Evolutionary conservation across 1,140 invertebrate genomes (phyloP).

Genomic region (Caerostris darwini): DNA sequence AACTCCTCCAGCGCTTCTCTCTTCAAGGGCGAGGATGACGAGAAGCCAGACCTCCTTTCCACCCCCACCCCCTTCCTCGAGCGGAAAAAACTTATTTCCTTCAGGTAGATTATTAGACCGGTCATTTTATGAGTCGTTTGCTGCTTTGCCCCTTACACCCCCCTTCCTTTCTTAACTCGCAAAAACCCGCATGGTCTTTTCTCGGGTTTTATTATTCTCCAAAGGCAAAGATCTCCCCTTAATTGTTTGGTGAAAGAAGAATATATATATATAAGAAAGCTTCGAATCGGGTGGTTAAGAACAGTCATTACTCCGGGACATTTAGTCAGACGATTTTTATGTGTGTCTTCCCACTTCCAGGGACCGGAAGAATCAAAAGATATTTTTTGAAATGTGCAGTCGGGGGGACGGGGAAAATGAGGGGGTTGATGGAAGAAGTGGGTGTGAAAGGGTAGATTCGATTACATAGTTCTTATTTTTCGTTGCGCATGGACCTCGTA

Average conservation of each 20-base stretch:
- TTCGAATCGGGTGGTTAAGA: slow-evolving; percentile 6
- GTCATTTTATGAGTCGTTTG: slow-evolving; percentile 63
- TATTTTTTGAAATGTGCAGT: neutral
- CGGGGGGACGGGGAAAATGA: slow-evolving; percentile 11
- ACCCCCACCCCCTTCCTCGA: slow-evolving; percentile 12
- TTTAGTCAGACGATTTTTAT: neutral
- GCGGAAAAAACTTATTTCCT: slow-evolving; percentile 44
- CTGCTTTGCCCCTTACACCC: neutral
- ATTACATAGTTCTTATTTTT: slow-evolving; percentile 29
- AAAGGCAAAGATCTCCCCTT: neutral
- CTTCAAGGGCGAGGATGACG: slow-evolving; percentile 58
- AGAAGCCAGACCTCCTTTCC: neutral
- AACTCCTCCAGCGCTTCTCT: slow-evolving; percentile 58
- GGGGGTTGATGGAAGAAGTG: slow-evolving; percentile 33
- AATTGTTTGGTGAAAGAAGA: slow-evolving; percentile 32
- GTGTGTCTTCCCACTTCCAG: neutral
- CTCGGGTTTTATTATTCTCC: slow-evolving; percentile 50
- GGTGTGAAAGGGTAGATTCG: slow-evolving; percentile 63
- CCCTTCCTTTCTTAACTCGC: neutral
- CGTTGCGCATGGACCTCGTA: neutral
- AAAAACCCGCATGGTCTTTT: slow-evolving; percentile 10
- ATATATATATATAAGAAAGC: neutral
- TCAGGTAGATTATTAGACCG: slow-evolving; percentile 65
- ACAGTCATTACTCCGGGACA: neutral
- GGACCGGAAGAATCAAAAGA: slow-evolving; percentile 49